Evolutionary conservation across 2,888 invertebrate species (phyloP), one percentile per base, ranked within the genome.

Genomic region (Volucella bombylans): DNA sequence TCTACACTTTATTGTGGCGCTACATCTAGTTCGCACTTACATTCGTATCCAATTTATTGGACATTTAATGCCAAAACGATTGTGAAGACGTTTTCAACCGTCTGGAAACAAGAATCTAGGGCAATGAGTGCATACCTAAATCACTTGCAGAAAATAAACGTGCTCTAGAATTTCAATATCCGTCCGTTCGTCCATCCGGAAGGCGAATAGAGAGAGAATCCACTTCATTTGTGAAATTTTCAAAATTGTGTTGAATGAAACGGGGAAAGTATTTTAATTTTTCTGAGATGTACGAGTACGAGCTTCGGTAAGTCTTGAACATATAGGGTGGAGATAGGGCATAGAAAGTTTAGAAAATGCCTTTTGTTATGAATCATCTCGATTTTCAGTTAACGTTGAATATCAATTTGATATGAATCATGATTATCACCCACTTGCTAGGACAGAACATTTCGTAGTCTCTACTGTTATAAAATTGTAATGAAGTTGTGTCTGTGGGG

Each of bases 1-100:
- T 14, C 62, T 38, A n/a, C 31, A 54, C 18, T 31, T 38, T 52
- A 62, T n/a, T 62, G 54, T 47, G 74, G 61, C 41, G 57, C 68
- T 41, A 71, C 76, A 77, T 71, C 71, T 49, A 47, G 64, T 57
- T 65, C 54, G 65, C 59, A 65, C 59, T 41, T 50, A 39, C 49
- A 64, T 76, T 73, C 74, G 67, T 65, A 65, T 77, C 62, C 68
- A 82, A 78, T 78, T 82, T 82, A 82, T 73, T 78, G 71, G 77
- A 71, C 67, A 82, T 72, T 49, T 23, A 72, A 77, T 82, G 77
- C 61, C 61, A 82, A 72, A 49, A 18, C 45, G 50, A 49, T 54
- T 18, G 62, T 47, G 15, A 54, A 54, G 62, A 62, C 61, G 62
- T 61, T 77, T 39, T 52, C 68, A 77, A 62, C 68, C 61, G 68